Evolutionary conservation across 1,140 invertebrate species (phyloP).

Genomic region (Meloidogyne floridensis): DNA sequence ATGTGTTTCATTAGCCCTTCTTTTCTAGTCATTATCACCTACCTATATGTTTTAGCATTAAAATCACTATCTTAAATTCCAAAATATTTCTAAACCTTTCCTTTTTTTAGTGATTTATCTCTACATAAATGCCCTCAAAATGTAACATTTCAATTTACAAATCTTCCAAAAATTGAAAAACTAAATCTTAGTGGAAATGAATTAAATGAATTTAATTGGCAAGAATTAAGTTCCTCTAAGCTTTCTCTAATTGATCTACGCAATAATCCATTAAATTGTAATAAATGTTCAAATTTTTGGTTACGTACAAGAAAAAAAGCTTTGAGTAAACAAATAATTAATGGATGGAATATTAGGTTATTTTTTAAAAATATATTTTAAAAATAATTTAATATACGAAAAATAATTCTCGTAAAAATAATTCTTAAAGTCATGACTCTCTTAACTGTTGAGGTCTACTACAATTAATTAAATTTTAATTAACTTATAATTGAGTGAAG

Average conservation of each 20-base stretch:
- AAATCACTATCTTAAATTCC: too few species aligned
- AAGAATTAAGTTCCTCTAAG: not conserved
- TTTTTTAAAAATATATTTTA: not conserved
- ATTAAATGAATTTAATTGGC: conserved; percentile 7
- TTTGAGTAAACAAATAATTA: conserved; percentile 1
- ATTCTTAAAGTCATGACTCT: too few species aligned
- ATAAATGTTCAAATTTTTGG: not conserved
- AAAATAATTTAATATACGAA: too few species aligned
- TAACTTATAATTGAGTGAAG: too few species aligned
- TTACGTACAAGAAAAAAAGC: not conserved
- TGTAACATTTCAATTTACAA: not conserved
- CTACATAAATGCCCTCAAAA: not conserved
- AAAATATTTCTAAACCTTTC: too few species aligned
- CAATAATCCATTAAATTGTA: conserved; percentile 5
- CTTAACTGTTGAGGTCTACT: too few species aligned
- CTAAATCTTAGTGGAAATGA: not conserved
- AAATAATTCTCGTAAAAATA: too few species aligned
- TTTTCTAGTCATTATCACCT: too few species aligned
- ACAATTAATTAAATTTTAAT: too few species aligned
- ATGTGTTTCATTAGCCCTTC: too few species aligned
- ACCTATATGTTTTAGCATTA: too few species aligned
- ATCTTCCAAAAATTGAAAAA: not conserved
- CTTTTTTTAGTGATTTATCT: not conserved
- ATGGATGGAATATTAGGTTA: not conserved
- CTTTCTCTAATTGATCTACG: not conserved